A percentile compares a stretch with the other conserved stretches of the same genome.
Evolutionary conservation across 35 echinoderm and acorn worm genomes (phyloP).

Genomic region (Patiria miniata): DNA sequence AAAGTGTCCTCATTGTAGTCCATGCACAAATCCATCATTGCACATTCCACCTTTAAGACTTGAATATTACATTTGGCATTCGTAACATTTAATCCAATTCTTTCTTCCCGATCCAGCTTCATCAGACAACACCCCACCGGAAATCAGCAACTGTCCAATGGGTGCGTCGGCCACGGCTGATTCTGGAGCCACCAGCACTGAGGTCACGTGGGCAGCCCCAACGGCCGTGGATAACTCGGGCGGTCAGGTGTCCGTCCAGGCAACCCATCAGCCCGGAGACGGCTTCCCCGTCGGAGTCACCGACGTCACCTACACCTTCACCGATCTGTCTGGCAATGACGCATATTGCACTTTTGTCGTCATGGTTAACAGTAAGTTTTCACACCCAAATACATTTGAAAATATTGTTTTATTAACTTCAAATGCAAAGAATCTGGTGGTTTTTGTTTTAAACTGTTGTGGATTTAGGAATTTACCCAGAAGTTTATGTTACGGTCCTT

Average conservation of each 20-base stretch:
- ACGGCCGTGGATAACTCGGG: conserved; percentile 49
- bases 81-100: too few species aligned
- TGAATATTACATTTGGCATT: too few species aligned
- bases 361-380: conserved; percentile 26
- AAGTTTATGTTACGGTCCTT: too few species aligned
- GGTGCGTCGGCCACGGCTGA: conserved; percentile 36
- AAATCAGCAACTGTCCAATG: conserved; percentile 52
- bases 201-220: conserved; percentile 53
- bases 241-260: not conserved
- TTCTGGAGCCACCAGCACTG: not conserved
- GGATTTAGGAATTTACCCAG: too few species aligned
- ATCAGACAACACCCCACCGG: conserved; percentile 67
- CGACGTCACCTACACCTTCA: conserved; percentile 53
- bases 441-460: too few species aligned
- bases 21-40: too few species aligned
- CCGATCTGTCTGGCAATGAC: conserved; percentile 51
- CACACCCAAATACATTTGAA: not conserved
- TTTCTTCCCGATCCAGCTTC: not conserved
- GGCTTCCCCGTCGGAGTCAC: conserved; percentile 45
- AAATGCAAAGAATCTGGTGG: too few species aligned
- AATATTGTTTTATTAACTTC: too few species aligned
- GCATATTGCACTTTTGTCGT: conserved; percentile 43
- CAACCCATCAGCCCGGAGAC: conserved; percentile 39
- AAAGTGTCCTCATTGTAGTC: too few species aligned
- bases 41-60: too few species aligned